Conservation (phyloP, 53 echinoderm and acorn worm genomes). For the Stichopus horrens region DNA sequence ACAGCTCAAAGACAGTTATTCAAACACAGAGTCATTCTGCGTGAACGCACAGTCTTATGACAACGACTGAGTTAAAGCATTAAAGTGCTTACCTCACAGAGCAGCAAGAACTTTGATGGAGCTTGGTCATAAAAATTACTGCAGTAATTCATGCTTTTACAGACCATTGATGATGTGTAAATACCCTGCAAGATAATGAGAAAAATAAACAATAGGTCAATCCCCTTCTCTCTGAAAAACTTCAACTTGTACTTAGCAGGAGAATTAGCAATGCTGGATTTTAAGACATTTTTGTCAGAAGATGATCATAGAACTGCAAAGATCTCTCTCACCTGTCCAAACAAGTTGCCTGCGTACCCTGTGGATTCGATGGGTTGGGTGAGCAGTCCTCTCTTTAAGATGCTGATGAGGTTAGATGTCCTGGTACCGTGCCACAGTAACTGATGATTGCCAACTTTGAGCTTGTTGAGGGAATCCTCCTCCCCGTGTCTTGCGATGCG, state of each 20-base stretch:
- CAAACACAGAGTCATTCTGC: no score
- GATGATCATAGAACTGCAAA: no score
- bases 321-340: conserved; percentile 36
- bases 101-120: conserved; percentile 12
- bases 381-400: conserved; percentile 81
- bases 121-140: conserved; percentile 4
- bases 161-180: conserved; percentile 14
- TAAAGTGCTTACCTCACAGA: conserved; percentile 12
- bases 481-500: conserved; percentile 66
- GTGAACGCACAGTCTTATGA: no score
- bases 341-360: conserved; percentile 2
- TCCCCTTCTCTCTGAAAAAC: not conserved
- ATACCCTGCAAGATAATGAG: conserved; percentile 17
- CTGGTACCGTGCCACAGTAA: conserved; percentile 94
- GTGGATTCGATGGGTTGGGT: conserved; percentile 75
- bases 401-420: conserved; percentile 84
- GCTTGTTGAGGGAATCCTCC: conserved; percentile 61
- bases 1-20: no score
- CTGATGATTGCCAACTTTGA: conserved; percentile 69
- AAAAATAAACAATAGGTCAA: not conserved
- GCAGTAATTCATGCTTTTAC: conserved; percentile 37
- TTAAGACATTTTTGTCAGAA: no score
- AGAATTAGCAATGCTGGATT: no score
- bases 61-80: no score
- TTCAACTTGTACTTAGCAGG: no score